Evolutionary conservation across 2,113 vertebrate species (phyloP).

Genomic region (Misgurnus mizolepis): DNA sequence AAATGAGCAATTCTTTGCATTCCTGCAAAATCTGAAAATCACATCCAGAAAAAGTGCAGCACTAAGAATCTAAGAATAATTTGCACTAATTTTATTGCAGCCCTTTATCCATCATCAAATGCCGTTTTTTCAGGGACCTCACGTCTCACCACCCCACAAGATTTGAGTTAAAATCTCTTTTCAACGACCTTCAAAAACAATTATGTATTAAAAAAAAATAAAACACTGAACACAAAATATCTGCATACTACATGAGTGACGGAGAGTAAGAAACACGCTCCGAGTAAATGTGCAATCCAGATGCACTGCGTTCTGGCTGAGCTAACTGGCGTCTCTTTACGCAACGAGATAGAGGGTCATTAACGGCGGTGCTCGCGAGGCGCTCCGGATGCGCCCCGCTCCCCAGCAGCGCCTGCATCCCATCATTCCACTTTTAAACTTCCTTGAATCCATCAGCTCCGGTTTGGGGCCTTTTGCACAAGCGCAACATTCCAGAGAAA

Average conservation of each 20-base stretch:
- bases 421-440: constrained; percentile 72
- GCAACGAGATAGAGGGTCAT: constrained; percentile 48
- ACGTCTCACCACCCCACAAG: constrained; percentile 36
- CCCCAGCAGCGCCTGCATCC: constrained; percentile 71
- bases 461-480: constrained; percentile 72
- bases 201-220: constrained; percentile 45
- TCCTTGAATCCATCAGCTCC: constrained; percentile 68
- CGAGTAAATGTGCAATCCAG: constrained; percentile 55
- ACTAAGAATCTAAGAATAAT: constrained; percentile 17
- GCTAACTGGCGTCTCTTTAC: constrained; percentile 44
- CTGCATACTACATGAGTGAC: constrained; percentile 47
- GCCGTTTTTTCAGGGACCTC: constrained; percentile 32
- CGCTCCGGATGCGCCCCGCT: constrained; percentile 51
- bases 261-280: constrained; percentile 1
- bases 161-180: constrained; percentile 33
- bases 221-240: constrained; percentile 51
- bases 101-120: constrained; percentile 45
- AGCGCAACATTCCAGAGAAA: constrained; percentile 70
- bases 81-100: constrained; percentile 9
- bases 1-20: constrained; percentile 48
- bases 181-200: constrained; percentile 52
- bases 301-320: constrained; percentile 43
- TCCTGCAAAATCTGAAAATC: constrained; percentile 43
- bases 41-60: neutral
- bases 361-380: constrained; percentile 15